These are phyloP conservation scores for Trisateles emortualis DNA, from an alignment of 2,888 invertebrate genomes.

Conservation along the genomic window DNA sequence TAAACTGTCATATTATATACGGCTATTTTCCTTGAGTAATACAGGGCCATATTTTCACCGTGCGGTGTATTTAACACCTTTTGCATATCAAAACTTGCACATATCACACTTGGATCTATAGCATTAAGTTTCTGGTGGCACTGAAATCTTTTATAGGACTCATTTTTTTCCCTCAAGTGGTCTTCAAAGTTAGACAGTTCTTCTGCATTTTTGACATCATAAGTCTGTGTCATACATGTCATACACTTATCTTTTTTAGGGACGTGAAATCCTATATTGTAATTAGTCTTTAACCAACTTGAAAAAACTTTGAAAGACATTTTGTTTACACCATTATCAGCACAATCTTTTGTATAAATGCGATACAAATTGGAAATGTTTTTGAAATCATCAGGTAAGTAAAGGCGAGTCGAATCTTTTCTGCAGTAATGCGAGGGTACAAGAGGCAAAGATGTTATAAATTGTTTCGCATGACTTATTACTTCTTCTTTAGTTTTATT, in stretches of 20 bases:
- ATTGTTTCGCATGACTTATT: slow-evolving; percentile 8
- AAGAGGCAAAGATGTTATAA: slow-evolving; percentile 22
- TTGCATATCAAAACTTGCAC: slow-evolving; percentile 17
- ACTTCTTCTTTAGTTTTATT: slow-evolving; percentile 22
- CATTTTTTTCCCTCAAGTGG: neutral
- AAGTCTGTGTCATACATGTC: neutral
- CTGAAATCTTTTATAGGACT: slow-evolving; percentile 13
- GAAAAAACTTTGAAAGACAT: too few relatives aligned
- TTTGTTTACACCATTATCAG: too few relatives aligned
- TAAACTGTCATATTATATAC: slow-evolving; percentile 5
- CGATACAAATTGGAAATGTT: neutral
- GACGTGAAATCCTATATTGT: too few relatives aligned
- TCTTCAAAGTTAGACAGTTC: neutral
- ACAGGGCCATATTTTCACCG: slow-evolving; percentile 3
- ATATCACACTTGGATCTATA: slow-evolving; percentile 5
- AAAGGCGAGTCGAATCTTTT: slow-evolving; percentile 21
- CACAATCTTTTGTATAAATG: neutral
- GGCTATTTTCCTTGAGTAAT: slow-evolving; percentile 1
- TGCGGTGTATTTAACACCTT: slow-evolving; percentile 17
- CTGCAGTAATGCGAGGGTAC: slow-evolving; percentile 32
- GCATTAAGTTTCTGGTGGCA: slow-evolving; percentile 7
- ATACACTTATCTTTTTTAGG: neutral
- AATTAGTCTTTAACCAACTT: too few relatives aligned
- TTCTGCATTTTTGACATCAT: neutral
- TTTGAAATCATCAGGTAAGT: slow-evolving; percentile 17